phyloP scores from a whole-genome alignment of 2,888 invertebrate species.

The Abrostola triplasia region DNA sequence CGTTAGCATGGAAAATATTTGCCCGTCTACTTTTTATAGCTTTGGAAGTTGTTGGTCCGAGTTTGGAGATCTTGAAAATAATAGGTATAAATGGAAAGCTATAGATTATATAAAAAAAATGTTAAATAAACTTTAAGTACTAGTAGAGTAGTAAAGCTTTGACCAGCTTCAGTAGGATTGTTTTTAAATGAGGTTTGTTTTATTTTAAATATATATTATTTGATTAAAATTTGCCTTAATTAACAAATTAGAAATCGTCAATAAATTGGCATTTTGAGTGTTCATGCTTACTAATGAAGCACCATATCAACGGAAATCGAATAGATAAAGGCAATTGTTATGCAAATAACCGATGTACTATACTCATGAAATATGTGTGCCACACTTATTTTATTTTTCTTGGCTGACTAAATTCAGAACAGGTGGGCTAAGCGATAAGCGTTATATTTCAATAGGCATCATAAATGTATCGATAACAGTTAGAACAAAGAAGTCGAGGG shows the following conservation, averaged over 20 bases:
- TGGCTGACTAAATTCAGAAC: constrained; percentile 51
- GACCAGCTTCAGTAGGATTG: too few relatives aligned
- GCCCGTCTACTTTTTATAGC: neutral
- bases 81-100: too few relatives aligned
- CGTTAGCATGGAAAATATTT: constrained; percentile 7
- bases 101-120: too few relatives aligned
- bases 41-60: neutral
- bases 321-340: constrained; percentile 21
- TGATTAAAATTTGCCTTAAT: too few relatives aligned
- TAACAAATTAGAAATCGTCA: neutral
- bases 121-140: too few relatives aligned
- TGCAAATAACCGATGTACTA: constrained; percentile 6
- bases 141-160: too few relatives aligned
- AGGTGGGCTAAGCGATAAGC: constrained; percentile 55
- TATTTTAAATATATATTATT: too few relatives aligned
- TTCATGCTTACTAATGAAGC: neutral
- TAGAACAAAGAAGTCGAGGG: constrained; percentile 38
- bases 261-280: neutral
- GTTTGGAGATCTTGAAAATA: neutral
- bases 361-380: constrained; percentile 1
- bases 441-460: constrained; percentile 35
- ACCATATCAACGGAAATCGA: constrained; percentile 1
- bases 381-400: constrained; percentile 22
- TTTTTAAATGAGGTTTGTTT: too few relatives aligned
- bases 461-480: constrained; percentile 46